Conservation (phyloP, 92 coral and sea anemone species). For the Porites lobata region DNA sequence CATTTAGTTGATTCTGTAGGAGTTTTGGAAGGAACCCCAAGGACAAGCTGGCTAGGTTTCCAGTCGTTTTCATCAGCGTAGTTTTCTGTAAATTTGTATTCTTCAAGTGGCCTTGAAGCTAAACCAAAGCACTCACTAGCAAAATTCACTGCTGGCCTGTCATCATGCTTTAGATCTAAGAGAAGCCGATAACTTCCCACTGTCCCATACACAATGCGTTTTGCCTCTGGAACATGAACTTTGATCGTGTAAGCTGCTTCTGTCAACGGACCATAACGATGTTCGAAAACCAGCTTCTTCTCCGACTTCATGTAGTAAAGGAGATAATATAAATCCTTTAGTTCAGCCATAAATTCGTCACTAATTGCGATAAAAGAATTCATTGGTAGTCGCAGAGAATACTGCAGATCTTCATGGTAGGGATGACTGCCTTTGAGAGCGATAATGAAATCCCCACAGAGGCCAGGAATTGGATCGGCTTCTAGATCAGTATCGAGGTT, state of each 20-base stretch:
- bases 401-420: neutral
- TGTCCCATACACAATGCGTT: neutral
- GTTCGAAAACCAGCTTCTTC: neutral
- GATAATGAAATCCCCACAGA: neutral
- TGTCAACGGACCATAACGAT: neutral
- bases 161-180: too few relatives aligned
- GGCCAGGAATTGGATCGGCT: neutral
- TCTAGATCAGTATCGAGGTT: neutral
- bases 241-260: neutral
- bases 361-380: neutral
- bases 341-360: neutral
- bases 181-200: neutral
- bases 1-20: neutral
- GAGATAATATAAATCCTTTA: neutral
- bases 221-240: slow-evolving; percentile 33
- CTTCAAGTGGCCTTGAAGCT: neutral
- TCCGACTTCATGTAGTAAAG: neutral
- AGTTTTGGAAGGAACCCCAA: neutral
- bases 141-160: neutral
- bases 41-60: neutral
- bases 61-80: slow-evolving; percentile 9
- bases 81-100: neutral
- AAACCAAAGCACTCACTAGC: neutral
- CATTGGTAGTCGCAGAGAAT: neutral
- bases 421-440: neutral